These are phyloP conservation scores for Riparia riparia DNA, from an alignment of 2,113 vertebrate species.

Conservation along the genomic window DNA sequence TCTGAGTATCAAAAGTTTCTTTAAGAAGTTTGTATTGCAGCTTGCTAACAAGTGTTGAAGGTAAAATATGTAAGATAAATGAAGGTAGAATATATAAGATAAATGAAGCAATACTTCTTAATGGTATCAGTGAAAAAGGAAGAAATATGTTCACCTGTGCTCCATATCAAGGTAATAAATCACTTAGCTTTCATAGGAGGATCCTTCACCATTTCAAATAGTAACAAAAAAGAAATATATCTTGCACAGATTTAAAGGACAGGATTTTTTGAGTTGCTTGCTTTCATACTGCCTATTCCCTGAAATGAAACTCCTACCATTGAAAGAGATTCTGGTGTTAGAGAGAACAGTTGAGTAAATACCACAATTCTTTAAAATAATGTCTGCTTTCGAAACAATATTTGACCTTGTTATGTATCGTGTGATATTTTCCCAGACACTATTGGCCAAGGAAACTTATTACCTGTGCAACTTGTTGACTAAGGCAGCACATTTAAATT, in stretches of 20 bases:
- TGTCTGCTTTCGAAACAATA: background rate
- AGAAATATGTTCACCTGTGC: constrained; percentile 64
- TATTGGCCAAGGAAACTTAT: background rate
- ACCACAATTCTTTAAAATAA: background rate
- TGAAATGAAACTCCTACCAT: background rate
- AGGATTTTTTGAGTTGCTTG: background rate
- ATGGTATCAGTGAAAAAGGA: constrained; percentile 58
- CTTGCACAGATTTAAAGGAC: background rate
- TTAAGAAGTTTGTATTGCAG: constrained; percentile 35
- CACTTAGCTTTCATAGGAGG: constrained; percentile 49
- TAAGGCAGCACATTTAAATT: background rate
- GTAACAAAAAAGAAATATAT: constrained; percentile 4
- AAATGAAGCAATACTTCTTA: constrained; percentile 71
- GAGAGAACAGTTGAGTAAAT: background rate
- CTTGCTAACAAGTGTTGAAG: constrained; percentile 41
- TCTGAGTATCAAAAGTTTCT: constrained; percentile 32
- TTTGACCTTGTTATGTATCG: background rate
- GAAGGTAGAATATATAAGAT: constrained; percentile 60
- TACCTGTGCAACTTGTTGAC: background rate
- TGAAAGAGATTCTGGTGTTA: constrained; percentile 5
- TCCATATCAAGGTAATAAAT: constrained; percentile 62
- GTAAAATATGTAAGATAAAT: constrained; percentile 61
- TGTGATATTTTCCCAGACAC: background rate
- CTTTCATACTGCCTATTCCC: background rate
- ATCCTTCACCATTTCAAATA: constrained; percentile 7